Evolutionary conservation across 2,797 vertebrate species (phyloP).

Genomic region (Loris lydekkerianus): DNA sequence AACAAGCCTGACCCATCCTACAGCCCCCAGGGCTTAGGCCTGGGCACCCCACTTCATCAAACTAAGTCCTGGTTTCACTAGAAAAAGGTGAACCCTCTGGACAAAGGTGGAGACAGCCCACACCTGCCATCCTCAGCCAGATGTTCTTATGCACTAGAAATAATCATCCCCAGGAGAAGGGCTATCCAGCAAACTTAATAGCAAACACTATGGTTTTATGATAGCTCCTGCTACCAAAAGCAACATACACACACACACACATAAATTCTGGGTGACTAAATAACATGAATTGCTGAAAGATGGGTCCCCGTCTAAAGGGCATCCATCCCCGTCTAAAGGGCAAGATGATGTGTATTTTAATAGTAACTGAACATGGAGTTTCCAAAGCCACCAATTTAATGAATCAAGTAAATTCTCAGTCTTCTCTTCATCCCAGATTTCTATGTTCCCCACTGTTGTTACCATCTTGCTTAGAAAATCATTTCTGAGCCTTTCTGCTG

Average conservation of each 20-base stretch:
- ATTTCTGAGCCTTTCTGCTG: slow-evolving; percentile 43
- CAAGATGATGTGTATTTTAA: slow-evolving; percentile 69
- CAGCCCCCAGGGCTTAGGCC: neutral
- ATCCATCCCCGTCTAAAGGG: slow-evolving; percentile 63
- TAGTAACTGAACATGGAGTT: slow-evolving; percentile 64
- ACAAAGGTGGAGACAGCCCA: slow-evolving; percentile 40
- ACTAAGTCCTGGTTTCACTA: neutral
- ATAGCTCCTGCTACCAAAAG: slow-evolving; percentile 63
- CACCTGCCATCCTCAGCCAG: slow-evolving; percentile 54
- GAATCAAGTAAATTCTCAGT: slow-evolving; percentile 73
- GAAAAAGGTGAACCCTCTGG: neutral
- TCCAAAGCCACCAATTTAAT: slow-evolving; percentile 73
- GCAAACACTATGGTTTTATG: slow-evolving; percentile 68
- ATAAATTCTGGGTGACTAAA: slow-evolving; percentile 47
- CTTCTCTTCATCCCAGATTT: slow-evolving; percentile 71
- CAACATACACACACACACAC: neutral
- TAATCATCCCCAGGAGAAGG: slow-evolving; percentile 69
- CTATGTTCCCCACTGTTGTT: slow-evolving; percentile 62
- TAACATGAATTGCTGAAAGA: slow-evolving; percentile 60
- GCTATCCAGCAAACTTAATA: slow-evolving; percentile 59
- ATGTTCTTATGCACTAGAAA: slow-evolving; percentile 66
- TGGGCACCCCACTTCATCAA: neutral
- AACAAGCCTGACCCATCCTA: fast-evolving
- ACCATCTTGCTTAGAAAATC: slow-evolving; percentile 69
- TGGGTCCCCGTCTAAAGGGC: slow-evolving; percentile 5